Evolutionary conservation across 2,888 invertebrate species (phyloP).

Genomic region (Watsonalla binaria): DNA sequence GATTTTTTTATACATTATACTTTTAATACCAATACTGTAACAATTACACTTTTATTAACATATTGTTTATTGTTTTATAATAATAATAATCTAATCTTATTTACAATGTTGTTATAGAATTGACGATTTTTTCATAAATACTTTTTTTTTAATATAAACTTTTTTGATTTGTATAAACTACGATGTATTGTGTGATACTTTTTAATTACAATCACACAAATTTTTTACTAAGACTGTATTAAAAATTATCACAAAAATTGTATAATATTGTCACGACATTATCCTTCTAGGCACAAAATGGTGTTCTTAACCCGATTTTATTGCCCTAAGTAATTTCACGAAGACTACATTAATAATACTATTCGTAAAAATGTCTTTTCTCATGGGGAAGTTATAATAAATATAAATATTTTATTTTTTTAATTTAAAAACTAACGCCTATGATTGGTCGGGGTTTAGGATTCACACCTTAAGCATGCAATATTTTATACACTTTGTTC

Average conservation of each 20-base stretch:
- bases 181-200: conserved; percentile 38
- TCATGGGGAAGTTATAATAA: conserved; percentile 65
- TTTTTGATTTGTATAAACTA: conserved; percentile 44
- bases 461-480: conserved; percentile 53
- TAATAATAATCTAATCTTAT: conserved; percentile 65
- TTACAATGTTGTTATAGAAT: conserved; percentile 71
- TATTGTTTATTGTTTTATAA: conserved; percentile 44
- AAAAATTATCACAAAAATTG: conserved; percentile 41
- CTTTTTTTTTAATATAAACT: conserved; percentile 53
- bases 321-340: conserved; percentile 66
- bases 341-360: conserved; percentile 78
- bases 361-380: conserved; percentile 79
- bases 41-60: conserved; percentile 63
- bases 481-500: conserved; percentile 23
- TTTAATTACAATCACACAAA: conserved; percentile 27
- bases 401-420: conserved; percentile 62
- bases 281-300: conserved; percentile 67
- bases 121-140: conserved; percentile 59
- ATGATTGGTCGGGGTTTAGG: conserved; percentile 75
- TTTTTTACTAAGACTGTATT: conserved; percentile 12
- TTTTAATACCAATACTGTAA: conserved; percentile 59
- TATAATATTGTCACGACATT: conserved; percentile 63
- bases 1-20: conserved; percentile 51
- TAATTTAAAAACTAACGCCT: conserved; percentile 49
- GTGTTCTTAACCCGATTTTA: conserved; percentile 71